phyloP scores from a whole-genome alignment of 1,140 invertebrate species.

The Harpegnathos saltator region DNA sequence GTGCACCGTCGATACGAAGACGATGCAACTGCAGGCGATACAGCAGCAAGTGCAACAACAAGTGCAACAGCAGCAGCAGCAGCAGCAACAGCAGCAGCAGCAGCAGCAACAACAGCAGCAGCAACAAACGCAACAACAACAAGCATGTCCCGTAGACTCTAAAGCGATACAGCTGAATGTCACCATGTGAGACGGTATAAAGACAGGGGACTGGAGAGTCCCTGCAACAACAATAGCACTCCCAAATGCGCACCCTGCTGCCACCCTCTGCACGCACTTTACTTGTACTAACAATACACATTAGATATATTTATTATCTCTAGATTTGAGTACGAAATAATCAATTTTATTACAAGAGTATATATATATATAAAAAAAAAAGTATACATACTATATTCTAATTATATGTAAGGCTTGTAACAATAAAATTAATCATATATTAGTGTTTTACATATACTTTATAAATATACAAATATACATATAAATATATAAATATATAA shows the following conservation, averaged over 20 bases:
- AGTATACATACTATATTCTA: conserved; percentile 86
- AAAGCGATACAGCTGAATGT: conserved; percentile 86
- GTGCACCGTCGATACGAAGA: conserved; percentile 78
- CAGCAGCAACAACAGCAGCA: conserved; percentile 83
- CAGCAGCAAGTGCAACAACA: conserved; percentile 79
- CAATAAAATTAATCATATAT: conserved; percentile 86
- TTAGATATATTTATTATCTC: conserved; percentile 85
- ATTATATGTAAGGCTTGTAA: conserved; percentile 86
- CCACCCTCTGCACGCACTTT: conserved; percentile 85
- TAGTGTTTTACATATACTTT: conserved; percentile 86
- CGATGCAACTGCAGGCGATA: conserved; percentile 78
- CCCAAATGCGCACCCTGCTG: conserved; percentile 82
- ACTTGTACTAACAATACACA: conserved; percentile 85
- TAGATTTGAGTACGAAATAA: conserved; percentile 84
- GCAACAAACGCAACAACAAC: conserved; percentile 82
- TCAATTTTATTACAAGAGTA: conserved; percentile 86
- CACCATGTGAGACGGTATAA: conserved; percentile 85
- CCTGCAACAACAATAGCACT: conserved; percentile 81
- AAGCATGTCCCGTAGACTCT: conserved; percentile 83
- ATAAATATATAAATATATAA: conserved; percentile 76
- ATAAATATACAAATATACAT: conserved; percentile 78
- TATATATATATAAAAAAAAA: conserved; percentile 83
- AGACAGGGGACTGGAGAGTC: conserved; percentile 79
- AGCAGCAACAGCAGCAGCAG: conserved; percentile 79
- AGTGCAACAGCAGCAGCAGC: conserved; percentile 80